These are phyloP conservation scores for Spilosoma lubricipeda DNA, from an alignment of 2,888 invertebrate genomes.

Conservation along the genomic window DNA sequence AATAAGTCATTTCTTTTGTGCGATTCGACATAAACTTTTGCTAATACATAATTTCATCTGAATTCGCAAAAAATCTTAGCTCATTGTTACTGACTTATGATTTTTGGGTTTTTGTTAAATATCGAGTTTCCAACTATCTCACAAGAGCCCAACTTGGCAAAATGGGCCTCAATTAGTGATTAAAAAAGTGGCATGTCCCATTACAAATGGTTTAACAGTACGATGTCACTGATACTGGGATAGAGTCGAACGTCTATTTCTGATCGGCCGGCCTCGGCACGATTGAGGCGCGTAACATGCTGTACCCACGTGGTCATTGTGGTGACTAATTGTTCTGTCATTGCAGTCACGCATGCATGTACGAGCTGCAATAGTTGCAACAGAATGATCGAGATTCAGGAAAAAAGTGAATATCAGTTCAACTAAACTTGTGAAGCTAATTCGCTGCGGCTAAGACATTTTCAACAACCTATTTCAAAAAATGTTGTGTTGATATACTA, in stretches of 20 bases:
- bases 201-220: slow-evolving; percentile 7
- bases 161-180: not conserved
- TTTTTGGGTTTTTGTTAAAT: not conserved
- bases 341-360: not conserved
- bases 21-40: not conserved
- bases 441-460: not conserved
- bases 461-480: not conserved
- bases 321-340: slow-evolving; percentile 12
- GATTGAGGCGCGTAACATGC: slow-evolving; percentile 8
- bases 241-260: slow-evolving; percentile 21
- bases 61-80: not conserved
- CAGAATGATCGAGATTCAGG: not conserved
- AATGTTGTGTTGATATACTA: not conserved
- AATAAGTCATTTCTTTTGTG: not conserved
- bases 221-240: slow-evolving; percentile 6
- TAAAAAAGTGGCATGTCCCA: slow-evolving; percentile 5
- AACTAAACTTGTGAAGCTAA: not conserved
- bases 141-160: not conserved
- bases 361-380: not conserved
- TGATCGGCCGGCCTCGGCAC: slow-evolving; percentile 16
- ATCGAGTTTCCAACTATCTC: not conserved
- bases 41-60: not conserved
- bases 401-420: not conserved
- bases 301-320: slow-evolving; percentile 12
- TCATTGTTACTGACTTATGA: not conserved